Base-by-base conservation (phyloP, 2,797 vertebrate genomes). In the Sebastes jordani region DNA sequence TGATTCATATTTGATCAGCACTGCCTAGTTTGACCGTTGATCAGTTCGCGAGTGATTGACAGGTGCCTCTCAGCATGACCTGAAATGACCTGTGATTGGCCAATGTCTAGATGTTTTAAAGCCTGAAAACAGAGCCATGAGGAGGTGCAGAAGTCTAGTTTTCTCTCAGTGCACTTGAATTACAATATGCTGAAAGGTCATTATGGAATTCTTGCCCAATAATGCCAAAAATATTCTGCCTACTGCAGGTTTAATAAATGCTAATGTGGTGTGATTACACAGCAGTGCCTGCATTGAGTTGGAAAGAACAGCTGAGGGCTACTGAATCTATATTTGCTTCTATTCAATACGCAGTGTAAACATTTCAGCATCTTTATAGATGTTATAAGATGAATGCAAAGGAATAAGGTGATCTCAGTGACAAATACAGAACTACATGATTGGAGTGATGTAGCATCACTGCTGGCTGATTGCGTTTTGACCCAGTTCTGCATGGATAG, bases 401-500 rank as follows among this genome's bases (percentile, higher is more conserved):
- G 1, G 2, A 60, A 54, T 38, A 3, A 2, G 38, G 2, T 20
- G 5, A 2, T 14, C 1, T 1, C 5, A n/a, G n/a, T 30, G 4
- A 13, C 11, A 23, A 32, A 68, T 18, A 16, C 9, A 63, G 7
- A 46, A 55, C 60, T 66, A 11, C 59, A 77, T 68, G 68, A 69
- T 69, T 14, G 32, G 29, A 1, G 4, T 49, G 59, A 61, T 74
- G 74, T 32, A 82, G 80, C 85, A 86, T 89, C 82, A 16, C 60
- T 78, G 67, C 77, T 80, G 82, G 54, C 52, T 71, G 7, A 36
- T 46, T 78, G 78, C 74, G 72, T 79, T 86, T 81, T 93, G 93
- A 94, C 91, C 92, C 92, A 92, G 58, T 91, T 91, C 74, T 90
- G 83, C 85, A 67, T 61, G 72, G 72, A 30, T 20, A 71, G 71